A percentile compares a stretch with the other conserved stretches of the same genome.
Conservation (phyloP, 2,113 vertebrate genomes). For the Dromaius novaehollandiae region DNA sequence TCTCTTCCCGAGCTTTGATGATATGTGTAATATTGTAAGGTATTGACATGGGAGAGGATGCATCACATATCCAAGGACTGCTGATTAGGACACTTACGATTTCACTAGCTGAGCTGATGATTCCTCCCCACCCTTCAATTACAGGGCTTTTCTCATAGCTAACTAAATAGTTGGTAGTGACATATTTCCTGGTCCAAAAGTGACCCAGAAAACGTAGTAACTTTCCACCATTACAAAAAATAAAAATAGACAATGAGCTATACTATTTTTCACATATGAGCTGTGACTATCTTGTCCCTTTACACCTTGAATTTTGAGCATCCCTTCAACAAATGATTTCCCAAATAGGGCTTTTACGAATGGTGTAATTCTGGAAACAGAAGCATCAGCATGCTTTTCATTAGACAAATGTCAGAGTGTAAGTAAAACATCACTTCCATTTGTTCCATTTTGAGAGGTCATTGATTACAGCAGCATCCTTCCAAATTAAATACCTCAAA, state of each 20-base stretch:
- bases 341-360: not conserved
- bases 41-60: not conserved
- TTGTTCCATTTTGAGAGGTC: conserved; percentile 27
- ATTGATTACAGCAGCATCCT: not conserved
- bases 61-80: not conserved
- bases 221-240: not conserved
- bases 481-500: conserved; percentile 20
- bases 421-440: not conserved
- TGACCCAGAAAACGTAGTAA: not conserved
- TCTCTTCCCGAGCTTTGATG: conserved; percentile 12
- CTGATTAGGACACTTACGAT: not conserved
- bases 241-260: not conserved
- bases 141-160: not conserved
- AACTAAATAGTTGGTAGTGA: not conserved
- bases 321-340: conserved; percentile 3
- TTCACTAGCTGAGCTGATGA: conserved; percentile 44
- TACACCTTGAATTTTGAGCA: not conserved
- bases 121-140: not conserved
- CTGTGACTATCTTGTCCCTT: conserved; percentile 9
- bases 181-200: not conserved
- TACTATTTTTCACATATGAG: not conserved
- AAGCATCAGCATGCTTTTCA: accelerated
- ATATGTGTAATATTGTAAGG: not conserved
- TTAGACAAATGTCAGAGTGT: not conserved
- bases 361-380: not conserved